These are phyloP conservation scores for Papilio polytes DNA, from an alignment of 1,140 invertebrate genomes.

Conservation along the genomic window DNA sequence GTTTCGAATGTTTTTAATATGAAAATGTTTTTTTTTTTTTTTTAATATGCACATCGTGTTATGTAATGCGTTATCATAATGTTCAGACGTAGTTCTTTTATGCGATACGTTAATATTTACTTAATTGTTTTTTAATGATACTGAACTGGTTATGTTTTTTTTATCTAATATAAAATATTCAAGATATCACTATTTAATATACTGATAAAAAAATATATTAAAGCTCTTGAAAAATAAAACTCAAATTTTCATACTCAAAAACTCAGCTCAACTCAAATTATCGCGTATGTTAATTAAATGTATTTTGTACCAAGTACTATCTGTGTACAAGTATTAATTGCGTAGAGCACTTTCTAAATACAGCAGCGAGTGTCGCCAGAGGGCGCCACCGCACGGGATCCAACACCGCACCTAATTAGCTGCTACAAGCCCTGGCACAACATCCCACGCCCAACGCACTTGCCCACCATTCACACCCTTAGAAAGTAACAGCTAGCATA, in stretches of 20 bases:
- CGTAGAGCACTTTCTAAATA: neutral
- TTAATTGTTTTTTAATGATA: conserved; percentile 7
- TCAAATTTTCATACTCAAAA: too few relatives aligned
- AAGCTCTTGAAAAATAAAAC: too few relatives aligned
- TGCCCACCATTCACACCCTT: neutral
- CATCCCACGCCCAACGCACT: conserved; percentile 6
- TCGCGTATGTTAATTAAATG: neutral
- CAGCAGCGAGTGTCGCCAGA: neutral
- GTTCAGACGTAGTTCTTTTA: neutral
- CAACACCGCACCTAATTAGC: conserved; percentile 10
- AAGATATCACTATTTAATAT: neutral
- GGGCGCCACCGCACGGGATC: neutral
- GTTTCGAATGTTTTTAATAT: neutral
- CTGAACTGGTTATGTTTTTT: neutral
- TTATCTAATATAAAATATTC: neutral
- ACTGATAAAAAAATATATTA: neutral
- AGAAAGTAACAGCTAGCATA: neutral
- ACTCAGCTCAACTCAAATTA: too few relatives aligned
- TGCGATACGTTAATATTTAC: neutral
- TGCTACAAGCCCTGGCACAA: neutral
- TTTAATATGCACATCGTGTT: conserved; percentile 1
- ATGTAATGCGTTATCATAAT: neutral
- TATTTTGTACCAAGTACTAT: neutral
- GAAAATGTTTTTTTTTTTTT: neutral
- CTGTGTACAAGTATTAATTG: neutral